Evolutionary conservation across 1,140 invertebrate species (phyloP), one percentile per base, ranked within the genome.

Genomic region (Solenopsis fugax): DNA sequence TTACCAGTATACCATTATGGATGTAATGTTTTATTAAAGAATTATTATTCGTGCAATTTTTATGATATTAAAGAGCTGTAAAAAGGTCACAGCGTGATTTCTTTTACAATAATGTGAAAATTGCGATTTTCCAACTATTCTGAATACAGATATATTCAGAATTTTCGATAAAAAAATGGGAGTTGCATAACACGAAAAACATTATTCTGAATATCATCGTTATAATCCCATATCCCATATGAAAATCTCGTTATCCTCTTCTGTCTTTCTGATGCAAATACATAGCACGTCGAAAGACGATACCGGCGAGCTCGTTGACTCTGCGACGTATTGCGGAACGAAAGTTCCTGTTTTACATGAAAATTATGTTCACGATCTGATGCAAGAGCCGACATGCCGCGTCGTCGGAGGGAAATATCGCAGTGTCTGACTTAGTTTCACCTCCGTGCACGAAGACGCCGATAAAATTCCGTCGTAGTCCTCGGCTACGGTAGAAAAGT

Each of bases 351-450:
- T 29, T 81, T 21, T 52, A 65, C 48, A 65, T 69, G 45, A 64
- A 69, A 62, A 69, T 82, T 62, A 72, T 48, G 62, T 75, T 64
- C 67, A 65, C 45, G 56, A 87, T 48, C 75, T 81, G 56, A 71
- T 24, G 72, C 71, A 84, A 84, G 72, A 87, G 41, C 18, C 29
- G 18, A 24, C 52, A 60, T 41, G 52, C 12, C 7, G 21, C 34
- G 62, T 85, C 56, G 34, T 45, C 29, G 29, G 29, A 52, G 41
- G 82, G 48, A 85, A 88, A 77, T 52, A 58, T 65, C 62, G 81
- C 67, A 37, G 29, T 87, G 85, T 78, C 72, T 50, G 71, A 54
- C 71, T 85, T 76, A 76, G 81, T 76, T 85, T 76, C 58, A 85
- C 81, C 81, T 85, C 71, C 56, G 71, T 71, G 24, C 81, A 41